Evolutionary conservation across 2,797 vertebrate species (phyloP).

Genomic region (Halcyon leucocephala): DNA sequence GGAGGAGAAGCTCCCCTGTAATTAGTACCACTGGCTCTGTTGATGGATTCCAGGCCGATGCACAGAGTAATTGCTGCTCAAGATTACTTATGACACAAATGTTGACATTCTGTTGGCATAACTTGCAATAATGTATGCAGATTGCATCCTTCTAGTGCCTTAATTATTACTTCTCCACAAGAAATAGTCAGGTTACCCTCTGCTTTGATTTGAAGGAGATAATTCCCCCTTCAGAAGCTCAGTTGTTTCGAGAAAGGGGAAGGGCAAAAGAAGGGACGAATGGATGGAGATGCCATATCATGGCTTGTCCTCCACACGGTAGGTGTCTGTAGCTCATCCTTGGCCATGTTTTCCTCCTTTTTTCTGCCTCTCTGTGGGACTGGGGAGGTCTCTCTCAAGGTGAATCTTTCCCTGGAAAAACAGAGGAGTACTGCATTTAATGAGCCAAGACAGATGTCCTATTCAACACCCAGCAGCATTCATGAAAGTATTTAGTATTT

Average conservation of each 20-base stretch:
- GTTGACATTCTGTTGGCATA: constrained; percentile 86
- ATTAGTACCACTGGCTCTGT: constrained; percentile 34
- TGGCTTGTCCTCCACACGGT: background rate
- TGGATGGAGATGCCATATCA: accelerated
- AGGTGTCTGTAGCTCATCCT: background rate
- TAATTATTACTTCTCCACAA: constrained; percentile 81
- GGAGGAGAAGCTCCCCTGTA: constrained; percentile 29
- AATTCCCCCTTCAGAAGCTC: constrained; percentile 35
- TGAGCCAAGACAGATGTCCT: constrained; percentile 59
- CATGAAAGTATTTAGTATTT: constrained; percentile 37
- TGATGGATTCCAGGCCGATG: constrained; percentile 66
- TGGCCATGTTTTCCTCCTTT: background rate
- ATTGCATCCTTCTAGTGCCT: constrained; percentile 80
- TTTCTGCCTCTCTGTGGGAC: background rate
- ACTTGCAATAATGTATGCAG: constrained; percentile 84
- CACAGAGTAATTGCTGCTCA: constrained; percentile 74
- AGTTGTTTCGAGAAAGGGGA: constrained; percentile 29
- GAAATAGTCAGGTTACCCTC: constrained; percentile 80
- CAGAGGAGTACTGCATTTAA: constrained; percentile 54
- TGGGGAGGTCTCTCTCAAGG: constrained; percentile 47
- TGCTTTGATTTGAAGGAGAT: constrained; percentile 77
- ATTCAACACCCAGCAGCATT: background rate
- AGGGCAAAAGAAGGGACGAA: background rate
- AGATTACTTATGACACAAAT: constrained; percentile 82
- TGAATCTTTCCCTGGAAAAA: constrained; percentile 44